A percentile compares a stretch with the other conserved stretches of the same genome.
phyloP scores from a whole-genome alignment of 2,113 vertebrate species.

The Cranoglanis bouderius region DNA sequence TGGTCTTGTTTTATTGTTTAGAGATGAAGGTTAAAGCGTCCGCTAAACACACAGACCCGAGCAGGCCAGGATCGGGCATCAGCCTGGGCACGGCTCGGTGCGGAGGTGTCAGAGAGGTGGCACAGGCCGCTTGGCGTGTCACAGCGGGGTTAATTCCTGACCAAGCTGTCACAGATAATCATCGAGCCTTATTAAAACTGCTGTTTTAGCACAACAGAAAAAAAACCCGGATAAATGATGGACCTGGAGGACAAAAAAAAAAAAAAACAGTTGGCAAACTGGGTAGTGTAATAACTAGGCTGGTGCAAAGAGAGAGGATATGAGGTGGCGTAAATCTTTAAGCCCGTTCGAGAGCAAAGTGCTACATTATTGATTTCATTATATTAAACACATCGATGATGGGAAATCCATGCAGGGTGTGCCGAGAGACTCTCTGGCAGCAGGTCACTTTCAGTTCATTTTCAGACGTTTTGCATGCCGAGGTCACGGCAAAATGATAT shows the following conservation, averaged over 20 bases:
- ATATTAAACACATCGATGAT: conserved; percentile 64
- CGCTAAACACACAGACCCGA: conserved; percentile 76
- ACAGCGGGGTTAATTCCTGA: conserved; percentile 67
- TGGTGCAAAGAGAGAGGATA: conserved; percentile 51
- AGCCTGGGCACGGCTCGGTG: conserved; percentile 55
- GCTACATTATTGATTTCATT: conserved; percentile 67
- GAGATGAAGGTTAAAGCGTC: conserved; percentile 79
- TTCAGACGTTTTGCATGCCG: conserved; percentile 57
- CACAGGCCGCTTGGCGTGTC: conserved; percentile 51
- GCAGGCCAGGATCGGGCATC: conserved; percentile 51
- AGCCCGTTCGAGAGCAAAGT: conserved; percentile 56
- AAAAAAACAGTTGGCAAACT: conserved; percentile 56
- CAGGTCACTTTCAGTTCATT: conserved; percentile 46
- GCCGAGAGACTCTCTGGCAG: conserved; percentile 47
- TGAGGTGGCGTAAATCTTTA: conserved; percentile 62
- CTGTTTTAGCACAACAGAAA: conserved; percentile 58
- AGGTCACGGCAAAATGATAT: conserved; percentile 62
- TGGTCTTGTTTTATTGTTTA: conserved; percentile 77
- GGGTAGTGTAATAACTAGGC: conserved; percentile 57
- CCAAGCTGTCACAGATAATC: conserved; percentile 72
- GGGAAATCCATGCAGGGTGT: conserved; percentile 49
- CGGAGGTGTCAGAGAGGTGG: conserved; percentile 60
- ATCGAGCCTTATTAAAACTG: conserved; percentile 68
- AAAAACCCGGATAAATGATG: conserved; percentile 63
- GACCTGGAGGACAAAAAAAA: conserved; percentile 28